A percentile compares a stretch with the other conserved stretches of the same genome.
Conservation (phyloP, 2,888 invertebrate genomes). For the Anthoptus insignis region DNA sequence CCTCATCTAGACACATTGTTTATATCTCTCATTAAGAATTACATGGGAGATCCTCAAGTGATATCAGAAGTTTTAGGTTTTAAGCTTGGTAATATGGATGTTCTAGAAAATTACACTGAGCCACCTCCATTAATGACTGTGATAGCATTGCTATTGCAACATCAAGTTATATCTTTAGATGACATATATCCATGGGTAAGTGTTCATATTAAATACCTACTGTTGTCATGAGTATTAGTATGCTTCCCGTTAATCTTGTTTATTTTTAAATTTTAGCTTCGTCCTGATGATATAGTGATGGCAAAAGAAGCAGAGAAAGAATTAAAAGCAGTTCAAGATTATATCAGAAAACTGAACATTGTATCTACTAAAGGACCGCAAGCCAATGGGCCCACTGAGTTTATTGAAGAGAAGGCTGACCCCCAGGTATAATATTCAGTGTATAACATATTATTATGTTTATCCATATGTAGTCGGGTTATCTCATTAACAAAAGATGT, state of each 20-base stretch:
- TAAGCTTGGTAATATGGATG: slow-evolving; percentile 92
- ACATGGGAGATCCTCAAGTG: slow-evolving; percentile 93
- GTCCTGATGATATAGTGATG: slow-evolving; percentile 95
- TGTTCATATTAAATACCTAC: slow-evolving; percentile 27
- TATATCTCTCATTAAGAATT: slow-evolving; percentile 93
- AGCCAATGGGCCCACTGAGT: slow-evolving; percentile 89
- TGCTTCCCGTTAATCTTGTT: too few species aligned
- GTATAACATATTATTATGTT: too few species aligned
- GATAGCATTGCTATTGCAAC: slow-evolving; percentile 96
- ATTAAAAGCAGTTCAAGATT: slow-evolving; percentile 94
- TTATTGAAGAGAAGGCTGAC: slow-evolving; percentile 90
- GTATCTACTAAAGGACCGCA: slow-evolving; percentile 94
- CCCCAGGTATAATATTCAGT: too few species aligned
- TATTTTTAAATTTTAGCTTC: slow-evolving; percentile 83
- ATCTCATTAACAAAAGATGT: too few species aligned
- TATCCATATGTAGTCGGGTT: too few species aligned
- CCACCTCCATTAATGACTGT: slow-evolving; percentile 96
- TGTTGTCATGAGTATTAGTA: too few species aligned
- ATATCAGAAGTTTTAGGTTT: slow-evolving; percentile 98
- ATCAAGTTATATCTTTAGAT: slow-evolving; percentile 94
- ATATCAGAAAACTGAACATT: slow-evolving; percentile 94
- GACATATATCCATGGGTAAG: slow-evolving; percentile 97
- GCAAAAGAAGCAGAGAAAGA: slow-evolving; percentile 94
- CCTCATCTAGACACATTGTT: slow-evolving; percentile 93
- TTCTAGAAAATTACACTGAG: slow-evolving; percentile 87